phyloP scores from a whole-genome alignment of 2,797 vertebrate genomes.

The Crenuchus spilurus region DNA sequence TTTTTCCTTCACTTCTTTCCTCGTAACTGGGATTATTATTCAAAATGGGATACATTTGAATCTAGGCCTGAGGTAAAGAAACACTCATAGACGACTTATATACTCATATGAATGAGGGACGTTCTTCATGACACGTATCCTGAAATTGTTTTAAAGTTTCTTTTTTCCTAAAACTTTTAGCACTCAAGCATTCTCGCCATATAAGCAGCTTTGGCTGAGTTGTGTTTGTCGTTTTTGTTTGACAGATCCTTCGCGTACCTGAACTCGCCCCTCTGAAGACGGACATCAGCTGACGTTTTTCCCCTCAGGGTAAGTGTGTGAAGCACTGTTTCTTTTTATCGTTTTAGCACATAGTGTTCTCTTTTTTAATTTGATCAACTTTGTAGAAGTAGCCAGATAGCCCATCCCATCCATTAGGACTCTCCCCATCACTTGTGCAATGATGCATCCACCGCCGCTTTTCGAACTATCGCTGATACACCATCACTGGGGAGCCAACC shows the following conservation, averaged over 20 bases:
- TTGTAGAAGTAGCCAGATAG: too few relatives aligned
- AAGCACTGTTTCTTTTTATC: slow-evolving; percentile 53
- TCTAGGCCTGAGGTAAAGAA: slow-evolving; percentile 17
- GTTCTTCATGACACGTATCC: not conserved
- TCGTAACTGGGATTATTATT: slow-evolving; percentile 39
- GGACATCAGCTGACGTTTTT: slow-evolving; percentile 68
- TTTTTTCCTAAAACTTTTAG: not conserved
- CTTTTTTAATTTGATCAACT: too few relatives aligned
- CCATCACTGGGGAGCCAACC: too few relatives aligned
- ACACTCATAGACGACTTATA: slow-evolving; percentile 10
- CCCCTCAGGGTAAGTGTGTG: slow-evolving; percentile 71
- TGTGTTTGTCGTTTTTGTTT: slow-evolving; percentile 44
- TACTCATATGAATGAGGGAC: not conserved
- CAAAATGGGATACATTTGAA: slow-evolving; percentile 24
- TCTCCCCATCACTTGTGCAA: too few relatives aligned
- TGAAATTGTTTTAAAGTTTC: not conserved
- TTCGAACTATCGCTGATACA: too few relatives aligned
- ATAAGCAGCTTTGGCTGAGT: slow-evolving; percentile 10
- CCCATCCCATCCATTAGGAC: too few relatives aligned
- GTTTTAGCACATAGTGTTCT: slow-evolving; percentile 28
- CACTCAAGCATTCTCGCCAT: not conserved
- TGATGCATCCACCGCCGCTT: too few relatives aligned
- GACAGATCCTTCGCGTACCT: slow-evolving; percentile 67
- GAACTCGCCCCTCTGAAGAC: slow-evolving; percentile 66
- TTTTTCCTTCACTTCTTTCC: slow-evolving; percentile 20